Base-by-base conservation (phyloP, 2,797 vertebrate species). In the Micropoecilia bifurca region DNA sequence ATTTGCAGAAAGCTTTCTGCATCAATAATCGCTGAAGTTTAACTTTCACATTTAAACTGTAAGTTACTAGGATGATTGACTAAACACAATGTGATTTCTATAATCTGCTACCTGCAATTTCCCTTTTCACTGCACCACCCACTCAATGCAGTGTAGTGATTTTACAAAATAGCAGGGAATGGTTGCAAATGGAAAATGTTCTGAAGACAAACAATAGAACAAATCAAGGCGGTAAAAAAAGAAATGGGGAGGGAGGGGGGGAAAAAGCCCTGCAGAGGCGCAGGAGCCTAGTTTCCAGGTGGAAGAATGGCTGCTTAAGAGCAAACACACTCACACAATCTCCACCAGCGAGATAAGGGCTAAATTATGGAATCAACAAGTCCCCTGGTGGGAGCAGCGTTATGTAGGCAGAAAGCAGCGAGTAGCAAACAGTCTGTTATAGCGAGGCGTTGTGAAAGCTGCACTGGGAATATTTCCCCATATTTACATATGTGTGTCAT, bases 301-400 rank as follows among this genome's bases (percentile, higher is more conserved):
- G 78, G 71, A 84, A 73, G 69, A 81, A 86, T 53, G 63, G 55
- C 33, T 74, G 66, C 2, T 69, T 83, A 50, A 85, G 55, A 61
- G 43, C 41, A 74, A 36, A 80, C 18, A 68, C 68, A 79, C 48
- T 50, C 4, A 74, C 33, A 71, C 75, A 79, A 90, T 89, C 87
- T 91, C 90, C 50, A 68, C 81, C 53, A 75, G 76, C 71, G 74
- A 89, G 87, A 91, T 90, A 90, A 89, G 90, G 79, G 88, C 88
- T 88, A 90, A 93, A 94, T 93, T 87, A 91, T 91, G 85, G 91
- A 88, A 92, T 91, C 57, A 90, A 80, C 75, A 68, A 80, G 87
- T 80, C n/a, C 73, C 89, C 87, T 86, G 81, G 84, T 84, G 87
- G 86, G 89, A 85, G 77, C 69, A 25, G 73, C 53, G 18, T 83